These are phyloP conservation scores for Arion vulgaris DNA, from an alignment of 1,140 invertebrate genomes.

Conservation along the genomic window DNA sequence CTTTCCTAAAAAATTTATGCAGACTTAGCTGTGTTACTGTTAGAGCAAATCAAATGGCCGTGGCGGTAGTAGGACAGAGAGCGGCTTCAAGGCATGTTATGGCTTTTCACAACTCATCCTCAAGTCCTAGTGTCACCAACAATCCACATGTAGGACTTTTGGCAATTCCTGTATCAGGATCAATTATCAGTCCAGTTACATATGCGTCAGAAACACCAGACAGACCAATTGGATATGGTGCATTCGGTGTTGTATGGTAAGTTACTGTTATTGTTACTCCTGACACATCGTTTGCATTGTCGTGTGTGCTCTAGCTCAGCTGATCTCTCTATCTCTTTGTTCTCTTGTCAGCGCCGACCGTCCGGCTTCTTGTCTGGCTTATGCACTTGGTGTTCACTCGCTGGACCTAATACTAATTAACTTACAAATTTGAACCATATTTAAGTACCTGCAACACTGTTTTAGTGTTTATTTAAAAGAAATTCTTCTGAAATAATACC, in stretches of 20 bases:
- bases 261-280: constrained; percentile 70
- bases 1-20: constrained; percentile 52
- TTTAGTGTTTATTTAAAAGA: too few relatives aligned
- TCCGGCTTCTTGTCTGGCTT: too few relatives aligned
- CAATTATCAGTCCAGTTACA: constrained; percentile 60
- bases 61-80: constrained; percentile 73
- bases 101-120: constrained; percentile 69
- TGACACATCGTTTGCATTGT: not conserved
- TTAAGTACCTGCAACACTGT: too few relatives aligned
- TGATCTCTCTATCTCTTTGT: not conserved
- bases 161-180: constrained; percentile 67
- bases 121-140: constrained; percentile 47
- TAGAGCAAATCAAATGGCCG: constrained; percentile 55
- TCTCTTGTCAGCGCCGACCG: not conserved
- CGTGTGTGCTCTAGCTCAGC: not conserved
- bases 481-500: too few relatives aligned
- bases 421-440: too few relatives aligned
- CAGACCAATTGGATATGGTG: constrained; percentile 98
- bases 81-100: constrained; percentile 71
- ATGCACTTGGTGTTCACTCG: too few relatives aligned
- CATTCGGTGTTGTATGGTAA: constrained; percentile 99
- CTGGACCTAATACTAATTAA: too few relatives aligned
- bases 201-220: constrained; percentile 81
- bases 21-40: constrained; percentile 43
- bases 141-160: constrained; percentile 47